phyloP scores from a whole-genome alignment of 1,140 invertebrate species.

The Piezodorus guildinii region DNA sequence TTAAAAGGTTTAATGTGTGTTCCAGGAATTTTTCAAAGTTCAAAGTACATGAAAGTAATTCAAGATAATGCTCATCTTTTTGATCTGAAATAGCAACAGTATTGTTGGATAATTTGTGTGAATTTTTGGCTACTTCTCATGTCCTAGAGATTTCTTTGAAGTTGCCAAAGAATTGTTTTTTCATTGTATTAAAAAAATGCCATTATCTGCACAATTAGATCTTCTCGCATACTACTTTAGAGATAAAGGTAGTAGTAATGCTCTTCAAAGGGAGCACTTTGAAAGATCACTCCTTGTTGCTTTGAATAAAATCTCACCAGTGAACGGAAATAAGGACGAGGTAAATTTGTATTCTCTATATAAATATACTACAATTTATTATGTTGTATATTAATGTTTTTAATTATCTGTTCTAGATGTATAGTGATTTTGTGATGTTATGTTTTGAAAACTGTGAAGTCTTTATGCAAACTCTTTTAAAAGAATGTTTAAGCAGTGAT shows the following conservation, averaged over 20 bases:
- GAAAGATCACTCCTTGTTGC: background rate
- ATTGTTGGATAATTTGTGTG: background rate
- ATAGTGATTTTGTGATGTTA: background rate
- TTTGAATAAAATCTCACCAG: conserved; percentile 8
- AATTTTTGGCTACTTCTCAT: background rate
- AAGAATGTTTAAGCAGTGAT: background rate
- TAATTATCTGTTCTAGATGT: background rate
- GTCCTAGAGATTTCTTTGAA: background rate
- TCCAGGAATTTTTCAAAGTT: background rate
- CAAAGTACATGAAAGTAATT: conserved; percentile 3
- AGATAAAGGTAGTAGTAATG: background rate
- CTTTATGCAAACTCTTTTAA: background rate
- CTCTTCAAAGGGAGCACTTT: background rate
- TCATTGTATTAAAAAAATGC: background rate
- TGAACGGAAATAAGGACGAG: background rate
- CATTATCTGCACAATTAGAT: background rate
- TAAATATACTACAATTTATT: background rate
- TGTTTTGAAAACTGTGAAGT: background rate
- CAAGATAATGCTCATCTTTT: conserved; percentile 4
- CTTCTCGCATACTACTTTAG: conserved; percentile 2
- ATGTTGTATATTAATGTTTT: background rate
- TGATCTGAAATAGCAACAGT: background rate
- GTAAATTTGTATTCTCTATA: background rate
- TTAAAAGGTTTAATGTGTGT: conserved; percentile 5
- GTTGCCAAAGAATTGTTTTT: conserved; percentile 9